phyloP scores from a whole-genome alignment of 2,113 vertebrate species.

The Sebastes fasciatus region DNA sequence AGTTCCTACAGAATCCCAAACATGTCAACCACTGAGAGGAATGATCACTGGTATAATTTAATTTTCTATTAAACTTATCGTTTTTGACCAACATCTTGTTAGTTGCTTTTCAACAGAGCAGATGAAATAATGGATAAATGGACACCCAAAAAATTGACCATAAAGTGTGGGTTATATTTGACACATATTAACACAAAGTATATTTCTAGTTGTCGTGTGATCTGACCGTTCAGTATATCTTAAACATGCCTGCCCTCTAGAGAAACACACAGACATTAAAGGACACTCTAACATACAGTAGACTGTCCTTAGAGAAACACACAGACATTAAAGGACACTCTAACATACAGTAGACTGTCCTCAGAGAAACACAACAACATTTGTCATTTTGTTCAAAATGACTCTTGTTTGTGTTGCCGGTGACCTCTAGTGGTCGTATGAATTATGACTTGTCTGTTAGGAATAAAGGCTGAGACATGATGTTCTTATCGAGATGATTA shows the following conservation, averaged over 20 bases:
- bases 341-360: background rate
- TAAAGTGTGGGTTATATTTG: background rate
- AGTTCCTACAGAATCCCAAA: conserved; percentile 20
- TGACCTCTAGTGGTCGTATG: background rate
- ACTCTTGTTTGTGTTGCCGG: background rate
- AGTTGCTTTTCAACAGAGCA: conserved; percentile 6
- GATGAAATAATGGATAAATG: background rate
- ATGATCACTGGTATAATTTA: conserved; percentile 42
- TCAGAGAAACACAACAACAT: background rate
- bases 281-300: background rate
- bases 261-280: background rate
- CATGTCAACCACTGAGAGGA: conserved; percentile 27
- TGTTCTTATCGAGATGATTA: background rate
- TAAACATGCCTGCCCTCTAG: background rate
- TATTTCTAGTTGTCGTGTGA: background rate
- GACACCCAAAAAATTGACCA: no score
- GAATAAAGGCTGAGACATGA: background rate
- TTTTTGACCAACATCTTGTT: conserved; percentile 40
- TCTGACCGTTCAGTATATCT: background rate
- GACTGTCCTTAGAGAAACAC: background rate
- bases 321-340: background rate
- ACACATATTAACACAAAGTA: background rate
- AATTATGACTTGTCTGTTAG: background rate
- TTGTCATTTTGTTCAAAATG: background rate
- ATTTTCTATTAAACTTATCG: conserved; percentile 62